Base-by-base conservation (phyloP, 1,140 invertebrate genomes). In the Lanistes nyassanus region DNA sequence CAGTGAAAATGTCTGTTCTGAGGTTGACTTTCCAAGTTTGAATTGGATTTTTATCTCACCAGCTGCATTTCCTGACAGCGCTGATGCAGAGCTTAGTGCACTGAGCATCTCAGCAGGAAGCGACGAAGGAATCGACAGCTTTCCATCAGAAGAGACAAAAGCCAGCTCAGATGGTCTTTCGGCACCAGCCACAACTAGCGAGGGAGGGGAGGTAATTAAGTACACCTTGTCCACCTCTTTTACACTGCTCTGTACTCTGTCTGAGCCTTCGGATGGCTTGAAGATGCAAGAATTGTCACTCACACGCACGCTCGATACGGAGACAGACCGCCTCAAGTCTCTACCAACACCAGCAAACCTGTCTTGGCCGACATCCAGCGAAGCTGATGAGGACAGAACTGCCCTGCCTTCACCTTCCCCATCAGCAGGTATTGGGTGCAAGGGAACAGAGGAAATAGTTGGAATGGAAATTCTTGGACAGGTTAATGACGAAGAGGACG, bases 31-130 rank as follows among this genome's bases (percentile, higher is more conserved):
- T 19, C 51, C 70, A 37, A 79, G 58, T 58, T 79, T 58, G 37
- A 79, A 67, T 56, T 79, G 77, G 64, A 79, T 76, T 51, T 79
- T 75, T 29, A 79, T 79, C 65, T 79, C 77, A 56, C 71, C 56
- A 34, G 68, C 51, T 23, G 73, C 65, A 23, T 56, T 72, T 16
- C 70, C 70, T n/a, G 70, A 9, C 37, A 53, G 23, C 26, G n/a
- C 9, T 37, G 60, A 26, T 29, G 72, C 39, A 13, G 72, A 65
- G 60, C 37, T 74, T 47, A 74, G 51, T 31, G 72, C 64, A 16
- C 64, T 74, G 39, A 74, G 62, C 39, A 74, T 39, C 34, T 74
- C 60, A 31, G 64, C 7, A 7, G 72, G 72, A 29, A 74, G 31
- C 21, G 60, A 74, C 3, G 64, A 31, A 3, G 72, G 72, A 23